Evolutionary conservation across 2,113 vertebrate species (phyloP).

Genomic region (Blennius ocellaris): DNA sequence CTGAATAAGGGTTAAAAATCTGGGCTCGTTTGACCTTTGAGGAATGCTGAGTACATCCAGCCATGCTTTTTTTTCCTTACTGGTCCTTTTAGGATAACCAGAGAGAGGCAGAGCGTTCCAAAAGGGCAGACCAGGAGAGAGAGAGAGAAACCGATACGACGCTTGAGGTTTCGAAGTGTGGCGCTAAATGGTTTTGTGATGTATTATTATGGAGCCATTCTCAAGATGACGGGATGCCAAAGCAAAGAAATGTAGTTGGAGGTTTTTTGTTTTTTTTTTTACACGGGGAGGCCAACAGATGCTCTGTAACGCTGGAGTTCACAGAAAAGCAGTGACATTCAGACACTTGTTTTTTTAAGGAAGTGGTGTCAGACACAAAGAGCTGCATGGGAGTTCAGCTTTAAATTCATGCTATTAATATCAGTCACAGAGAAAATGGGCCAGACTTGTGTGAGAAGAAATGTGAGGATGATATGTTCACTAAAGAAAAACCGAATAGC

Average conservation of each 20-base stretch:
- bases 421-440: too few relatives aligned
- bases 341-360: neutral
- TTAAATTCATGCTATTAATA: too few relatives aligned
- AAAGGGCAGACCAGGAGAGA: neutral
- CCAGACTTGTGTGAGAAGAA: too few relatives aligned
- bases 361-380: neutral
- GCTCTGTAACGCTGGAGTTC: neutral
- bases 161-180: conserved; percentile 12
- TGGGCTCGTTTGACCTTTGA: conserved; percentile 5
- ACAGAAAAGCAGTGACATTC: neutral
- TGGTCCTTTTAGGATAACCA: conserved; percentile 23
- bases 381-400: neutral
- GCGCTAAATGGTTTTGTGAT: conserved; percentile 22
- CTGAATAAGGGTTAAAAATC: conserved; percentile 12
- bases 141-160: conserved; percentile 11
- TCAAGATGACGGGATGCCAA: conserved; percentile 31
- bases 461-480: too few relatives aligned
- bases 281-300: conserved; percentile 3
- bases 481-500: too few relatives aligned
- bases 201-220: conserved; percentile 50
- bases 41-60: conserved; percentile 35
- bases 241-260: conserved; percentile 24
- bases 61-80: conserved; percentile 5
- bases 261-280: too few relatives aligned
- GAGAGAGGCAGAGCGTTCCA: neutral